These are phyloP conservation scores for Gallinago paraguaiae DNA, from an alignment of 2,113 vertebrate genomes.

Conservation along the genomic window DNA sequence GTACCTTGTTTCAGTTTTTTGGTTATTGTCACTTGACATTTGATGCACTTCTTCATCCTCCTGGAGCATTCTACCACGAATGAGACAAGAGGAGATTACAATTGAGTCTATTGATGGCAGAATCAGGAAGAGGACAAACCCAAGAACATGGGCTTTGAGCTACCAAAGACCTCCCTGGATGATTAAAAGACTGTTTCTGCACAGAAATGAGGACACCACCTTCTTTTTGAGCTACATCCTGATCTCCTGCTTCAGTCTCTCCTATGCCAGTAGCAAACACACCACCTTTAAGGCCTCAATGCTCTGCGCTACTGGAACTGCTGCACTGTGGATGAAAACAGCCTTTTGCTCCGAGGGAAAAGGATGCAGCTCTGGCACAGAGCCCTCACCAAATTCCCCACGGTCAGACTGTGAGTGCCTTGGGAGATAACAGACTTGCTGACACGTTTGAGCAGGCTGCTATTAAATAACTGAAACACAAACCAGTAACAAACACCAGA, in stretches of 20 bases:
- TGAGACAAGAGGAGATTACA: neutral
- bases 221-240: neutral
- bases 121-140: neutral
- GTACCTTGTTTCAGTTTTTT: slow-evolving; percentile 95
- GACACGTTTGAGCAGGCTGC: neutral
- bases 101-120: neutral
- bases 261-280: neutral
- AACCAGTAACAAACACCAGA: neutral
- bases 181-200: neutral
- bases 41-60: slow-evolving; percentile 99
- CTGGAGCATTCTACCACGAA: slow-evolving; percentile 86
- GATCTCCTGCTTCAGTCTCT: neutral
- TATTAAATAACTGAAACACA: neutral
- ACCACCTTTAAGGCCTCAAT: neutral
- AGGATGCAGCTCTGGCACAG: neutral
- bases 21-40: slow-evolving; percentile 93
- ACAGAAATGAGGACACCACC: rapidly evolving
- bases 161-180: neutral
- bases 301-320: neutral
- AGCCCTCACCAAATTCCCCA: neutral
- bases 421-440: neutral
- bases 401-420: neutral
- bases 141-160: neutral
- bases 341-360: neutral
- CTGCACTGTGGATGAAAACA: neutral